These are phyloP conservation scores for Sarotherodon lohbergeri DNA, from an alignment of 2,113 vertebrate species.

Conservation along the genomic window DNA sequence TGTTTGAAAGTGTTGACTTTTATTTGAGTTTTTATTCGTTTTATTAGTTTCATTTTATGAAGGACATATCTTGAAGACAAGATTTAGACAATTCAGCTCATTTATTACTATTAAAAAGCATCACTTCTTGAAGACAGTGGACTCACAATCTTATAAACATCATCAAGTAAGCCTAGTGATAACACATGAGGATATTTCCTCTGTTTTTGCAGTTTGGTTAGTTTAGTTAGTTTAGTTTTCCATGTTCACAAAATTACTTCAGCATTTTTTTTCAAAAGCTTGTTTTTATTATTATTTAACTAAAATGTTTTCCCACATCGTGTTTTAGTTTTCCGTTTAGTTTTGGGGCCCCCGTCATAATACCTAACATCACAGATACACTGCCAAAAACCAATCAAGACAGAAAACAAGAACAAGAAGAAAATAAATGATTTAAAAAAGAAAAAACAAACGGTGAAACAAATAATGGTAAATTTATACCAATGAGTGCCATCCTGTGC, in stretches of 20 bases:
- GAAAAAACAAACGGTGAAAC: neutral
- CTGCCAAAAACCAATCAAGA: neutral
- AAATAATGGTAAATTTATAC: neutral
- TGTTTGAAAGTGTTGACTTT: neutral
- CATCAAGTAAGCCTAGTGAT: neutral
- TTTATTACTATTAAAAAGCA: neutral
- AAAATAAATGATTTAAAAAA: neutral
- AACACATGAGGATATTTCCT: neutral
- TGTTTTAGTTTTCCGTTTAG: neutral
- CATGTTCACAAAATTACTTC: neutral
- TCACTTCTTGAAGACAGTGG: neutral
- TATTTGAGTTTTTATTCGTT: neutral
- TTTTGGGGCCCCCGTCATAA: neutral
- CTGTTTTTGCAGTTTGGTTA: neutral
- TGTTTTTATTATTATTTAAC: neutral
- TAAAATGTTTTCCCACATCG: neutral
- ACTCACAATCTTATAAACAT: neutral
- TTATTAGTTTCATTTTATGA: neutral
- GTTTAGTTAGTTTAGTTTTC: neutral
- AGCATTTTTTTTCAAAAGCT: neutral
- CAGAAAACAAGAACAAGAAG: neutral
- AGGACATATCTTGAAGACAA: neutral
- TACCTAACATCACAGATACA: neutral
- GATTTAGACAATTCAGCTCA: neutral
- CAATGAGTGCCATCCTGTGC: neutral